Conservation (phyloP, 2,888 invertebrate species). For the Helicoverpa assulta region DNA sequence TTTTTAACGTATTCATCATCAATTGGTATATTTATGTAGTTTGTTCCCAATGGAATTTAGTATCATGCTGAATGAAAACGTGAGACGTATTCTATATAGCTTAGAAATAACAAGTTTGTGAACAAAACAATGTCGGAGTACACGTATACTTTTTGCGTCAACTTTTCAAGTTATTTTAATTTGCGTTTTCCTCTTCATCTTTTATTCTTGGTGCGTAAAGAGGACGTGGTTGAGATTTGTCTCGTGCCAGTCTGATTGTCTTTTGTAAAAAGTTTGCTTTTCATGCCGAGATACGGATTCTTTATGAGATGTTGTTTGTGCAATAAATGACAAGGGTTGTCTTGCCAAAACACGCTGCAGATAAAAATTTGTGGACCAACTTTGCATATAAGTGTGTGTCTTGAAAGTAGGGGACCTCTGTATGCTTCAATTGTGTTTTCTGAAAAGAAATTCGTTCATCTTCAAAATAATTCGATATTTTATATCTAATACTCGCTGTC, state of each 20-base stretch:
- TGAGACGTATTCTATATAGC: constrained; percentile 19
- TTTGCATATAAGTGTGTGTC: constrained; percentile 10
- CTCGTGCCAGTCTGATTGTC: constrained; percentile 21
- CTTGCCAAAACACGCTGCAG: constrained; percentile 1
- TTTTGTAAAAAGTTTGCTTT: constrained; percentile 34
- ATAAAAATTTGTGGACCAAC: neutral
- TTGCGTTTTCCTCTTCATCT: constrained; percentile 28
- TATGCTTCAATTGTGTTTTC: neutral
- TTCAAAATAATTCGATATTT: neutral
- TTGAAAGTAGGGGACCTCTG: neutral
- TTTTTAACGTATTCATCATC: constrained; percentile 33
- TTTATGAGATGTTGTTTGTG: constrained; percentile 17
- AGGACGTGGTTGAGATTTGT: constrained; percentile 45
- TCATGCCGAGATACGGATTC: constrained; percentile 5
- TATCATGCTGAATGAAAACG: constrained; percentile 18
- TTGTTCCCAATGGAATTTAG: constrained; percentile 22
- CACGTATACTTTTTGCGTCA: constrained; percentile 12
- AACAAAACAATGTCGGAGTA: constrained; percentile 33
- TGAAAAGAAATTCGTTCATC: neutral
- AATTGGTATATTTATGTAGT: constrained; percentile 23
- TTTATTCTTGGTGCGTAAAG: constrained; percentile 46
- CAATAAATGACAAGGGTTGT: constrained; percentile 22
- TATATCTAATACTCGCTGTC: neutral
- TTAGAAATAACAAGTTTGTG: constrained; percentile 25
- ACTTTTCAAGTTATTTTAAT: constrained; percentile 37